Percentiles rank a stretch among this genome's conserved stretches.
phyloP scores from a whole-genome alignment of 2,113 vertebrate species.

The Lucifuga dentata region DNA sequence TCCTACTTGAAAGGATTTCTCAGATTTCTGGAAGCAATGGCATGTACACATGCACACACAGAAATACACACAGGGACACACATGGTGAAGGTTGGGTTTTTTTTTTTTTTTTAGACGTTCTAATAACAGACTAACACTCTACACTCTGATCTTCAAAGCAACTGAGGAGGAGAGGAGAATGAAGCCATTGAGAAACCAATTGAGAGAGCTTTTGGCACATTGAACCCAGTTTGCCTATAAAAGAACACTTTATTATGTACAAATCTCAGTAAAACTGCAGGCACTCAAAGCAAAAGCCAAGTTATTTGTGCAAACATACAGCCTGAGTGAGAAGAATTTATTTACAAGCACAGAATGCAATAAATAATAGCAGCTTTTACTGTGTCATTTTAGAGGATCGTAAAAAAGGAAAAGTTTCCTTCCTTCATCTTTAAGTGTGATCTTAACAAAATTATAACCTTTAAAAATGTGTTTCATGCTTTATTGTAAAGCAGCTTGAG shows the following conservation, averaged over 20 bases:
- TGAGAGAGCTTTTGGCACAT: constrained; percentile 63
- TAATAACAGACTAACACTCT: constrained; percentile 75
- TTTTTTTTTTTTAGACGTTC: constrained; percentile 68
- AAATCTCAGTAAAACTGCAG: constrained; percentile 63
- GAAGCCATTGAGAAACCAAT: constrained; percentile 40
- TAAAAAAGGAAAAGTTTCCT: constrained; percentile 71
- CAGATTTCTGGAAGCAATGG: constrained; percentile 55
- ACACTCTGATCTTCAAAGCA: constrained; percentile 73
- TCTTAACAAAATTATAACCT: constrained; percentile 55
- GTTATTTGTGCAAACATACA: constrained; percentile 41
- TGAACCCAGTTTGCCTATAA: constrained; percentile 61
- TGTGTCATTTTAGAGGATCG: constrained; percentile 62
- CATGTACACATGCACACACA: constrained; percentile 9
- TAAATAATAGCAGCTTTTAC: constrained; percentile 70
- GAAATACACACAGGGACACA: constrained; percentile 43
- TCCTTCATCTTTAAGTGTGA: constrained; percentile 64
- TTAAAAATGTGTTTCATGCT: constrained; percentile 33
- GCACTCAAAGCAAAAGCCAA: constrained; percentile 19
- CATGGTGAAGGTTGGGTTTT: constrained; percentile 58
- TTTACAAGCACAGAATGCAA: constrained; percentile 57
- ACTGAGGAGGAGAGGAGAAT: constrained; percentile 50
- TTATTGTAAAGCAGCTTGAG: constrained; percentile 51
- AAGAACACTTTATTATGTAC: constrained; percentile 75
- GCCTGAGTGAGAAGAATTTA: constrained; percentile 44
- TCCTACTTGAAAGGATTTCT: constrained; percentile 65